Conservation (phyloP, 2,888 invertebrate genomes). For the Rotaria magnacalcarata region DNA sequence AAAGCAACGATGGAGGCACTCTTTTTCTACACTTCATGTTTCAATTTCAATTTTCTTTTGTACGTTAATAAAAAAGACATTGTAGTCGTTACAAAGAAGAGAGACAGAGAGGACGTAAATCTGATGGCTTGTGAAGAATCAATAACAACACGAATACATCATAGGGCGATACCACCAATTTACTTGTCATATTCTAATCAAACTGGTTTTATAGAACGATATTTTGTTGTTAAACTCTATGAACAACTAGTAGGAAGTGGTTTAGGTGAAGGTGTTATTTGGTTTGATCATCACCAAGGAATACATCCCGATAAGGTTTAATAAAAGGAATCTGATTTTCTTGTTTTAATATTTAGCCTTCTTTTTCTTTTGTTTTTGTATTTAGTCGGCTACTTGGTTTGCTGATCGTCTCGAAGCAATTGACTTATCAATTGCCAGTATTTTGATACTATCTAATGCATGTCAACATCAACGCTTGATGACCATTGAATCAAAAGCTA, state of each 20-base stretch:
- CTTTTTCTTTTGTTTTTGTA: no score
- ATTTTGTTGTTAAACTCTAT: not conserved
- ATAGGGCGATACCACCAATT: not conserved
- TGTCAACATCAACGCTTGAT: not conserved
- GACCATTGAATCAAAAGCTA: not conserved
- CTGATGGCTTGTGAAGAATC: not conserved
- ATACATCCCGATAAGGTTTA: not conserved
- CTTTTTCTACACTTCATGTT: not conserved
- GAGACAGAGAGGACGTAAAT: not conserved
- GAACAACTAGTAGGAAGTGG: not conserved
- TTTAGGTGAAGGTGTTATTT: not conserved
- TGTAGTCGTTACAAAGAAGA: not conserved
- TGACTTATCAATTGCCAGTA: not conserved
- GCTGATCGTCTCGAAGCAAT: constrained; percentile 10
- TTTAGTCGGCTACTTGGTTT: constrained; percentile 10
- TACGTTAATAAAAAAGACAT: not conserved
- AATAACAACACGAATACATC: not conserved
- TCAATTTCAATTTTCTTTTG: not conserved
- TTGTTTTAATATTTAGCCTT: not conserved
- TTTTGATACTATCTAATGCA: not conserved
- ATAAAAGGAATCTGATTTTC: not conserved
- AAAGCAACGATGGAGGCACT: not conserved
- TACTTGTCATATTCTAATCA: constrained; percentile 11
- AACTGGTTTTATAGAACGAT: not conserved
- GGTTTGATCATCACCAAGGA: not conserved